A percentile compares a stretch with the other conserved stretches of the same genome.
Conservation (phyloP, 2,888 invertebrate genomes). For the Lasioglossum zephyrum region DNA sequence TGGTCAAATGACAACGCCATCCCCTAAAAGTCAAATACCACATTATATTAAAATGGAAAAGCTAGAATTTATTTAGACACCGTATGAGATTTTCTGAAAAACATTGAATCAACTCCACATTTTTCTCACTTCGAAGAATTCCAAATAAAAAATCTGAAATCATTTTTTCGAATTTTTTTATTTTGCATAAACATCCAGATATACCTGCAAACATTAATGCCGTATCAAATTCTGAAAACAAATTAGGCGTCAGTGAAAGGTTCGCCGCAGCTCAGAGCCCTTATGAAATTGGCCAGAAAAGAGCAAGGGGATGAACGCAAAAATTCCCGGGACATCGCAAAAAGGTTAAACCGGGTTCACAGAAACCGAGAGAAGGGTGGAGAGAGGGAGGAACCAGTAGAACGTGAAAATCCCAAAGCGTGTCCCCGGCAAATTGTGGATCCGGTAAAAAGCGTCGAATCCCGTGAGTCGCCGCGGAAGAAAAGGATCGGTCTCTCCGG, state of each 20-base stretch:
- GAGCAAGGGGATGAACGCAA: not conserved
- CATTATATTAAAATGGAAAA: not conserved
- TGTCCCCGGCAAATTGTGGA: conserved; percentile 2
- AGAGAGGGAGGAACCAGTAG: not conserved
- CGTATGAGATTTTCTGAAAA: too few species aligned
- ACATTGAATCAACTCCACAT: too few species aligned
- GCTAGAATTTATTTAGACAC: too few species aligned
- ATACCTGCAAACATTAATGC: not conserved
- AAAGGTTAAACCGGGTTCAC: not conserved
- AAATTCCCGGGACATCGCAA: not conserved
- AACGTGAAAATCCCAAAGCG: conserved; percentile 9
- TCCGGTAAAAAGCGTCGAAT: conserved; percentile 8
- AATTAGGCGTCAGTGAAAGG: not conserved
- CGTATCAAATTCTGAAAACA: not conserved
- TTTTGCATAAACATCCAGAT: too few species aligned
- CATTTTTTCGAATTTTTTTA: too few species aligned
- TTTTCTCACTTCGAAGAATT: too few species aligned
- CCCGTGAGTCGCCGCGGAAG: not conserved
- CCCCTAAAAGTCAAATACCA: conserved; percentile 17
- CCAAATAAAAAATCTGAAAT: too few species aligned
- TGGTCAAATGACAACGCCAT: conserved; percentile 12
- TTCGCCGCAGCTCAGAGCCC: not conserved
- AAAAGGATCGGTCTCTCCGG: not conserved
- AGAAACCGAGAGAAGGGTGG: not conserved
- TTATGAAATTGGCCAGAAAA: not conserved